Evolutionary conservation across 2,888 invertebrate species (phyloP).

Genomic region (Chrysolina haemoptera): DNA sequence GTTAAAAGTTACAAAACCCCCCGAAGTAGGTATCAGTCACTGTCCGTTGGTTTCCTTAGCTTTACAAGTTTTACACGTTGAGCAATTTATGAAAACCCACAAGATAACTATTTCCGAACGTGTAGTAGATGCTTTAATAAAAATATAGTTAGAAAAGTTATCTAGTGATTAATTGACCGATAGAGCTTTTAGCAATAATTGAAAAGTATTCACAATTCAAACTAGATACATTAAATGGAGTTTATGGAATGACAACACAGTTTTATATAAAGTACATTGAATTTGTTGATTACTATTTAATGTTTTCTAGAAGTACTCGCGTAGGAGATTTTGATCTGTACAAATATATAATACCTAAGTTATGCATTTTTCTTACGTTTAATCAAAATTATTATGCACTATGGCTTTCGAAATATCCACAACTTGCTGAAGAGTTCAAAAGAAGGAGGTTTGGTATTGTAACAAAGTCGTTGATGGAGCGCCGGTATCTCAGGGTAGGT

Average conservation of each 20-base stretch:
- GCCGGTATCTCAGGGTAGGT: too few relatives aligned
- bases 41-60: conserved; percentile 30
- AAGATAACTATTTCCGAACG: conserved; percentile 29
- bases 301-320: conserved; percentile 40
- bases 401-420: conserved; percentile 21
- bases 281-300: conserved; percentile 37
- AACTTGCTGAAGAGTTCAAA: conserved; percentile 17
- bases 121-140: conserved; percentile 8
- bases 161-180: neutral
- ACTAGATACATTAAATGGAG: neutral
- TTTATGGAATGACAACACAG: conserved; percentile 1
- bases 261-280: conserved; percentile 37
- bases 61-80: conserved; percentile 36
- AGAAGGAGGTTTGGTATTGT: neutral
- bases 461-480: too few relatives aligned
- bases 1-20: too few relatives aligned
- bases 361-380: conserved; percentile 27
- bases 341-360: conserved; percentile 32
- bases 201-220: neutral
- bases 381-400: conserved; percentile 19
- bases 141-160: conserved; percentile 22
- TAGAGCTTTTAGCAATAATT: neutral
- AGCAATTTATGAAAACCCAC: conserved; percentile 33
- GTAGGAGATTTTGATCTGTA: conserved; percentile 32
- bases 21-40: too few relatives aligned